Conservation (phyloP, 2,888 invertebrate genomes). For the Malthinus seriepunctatus region DNA sequence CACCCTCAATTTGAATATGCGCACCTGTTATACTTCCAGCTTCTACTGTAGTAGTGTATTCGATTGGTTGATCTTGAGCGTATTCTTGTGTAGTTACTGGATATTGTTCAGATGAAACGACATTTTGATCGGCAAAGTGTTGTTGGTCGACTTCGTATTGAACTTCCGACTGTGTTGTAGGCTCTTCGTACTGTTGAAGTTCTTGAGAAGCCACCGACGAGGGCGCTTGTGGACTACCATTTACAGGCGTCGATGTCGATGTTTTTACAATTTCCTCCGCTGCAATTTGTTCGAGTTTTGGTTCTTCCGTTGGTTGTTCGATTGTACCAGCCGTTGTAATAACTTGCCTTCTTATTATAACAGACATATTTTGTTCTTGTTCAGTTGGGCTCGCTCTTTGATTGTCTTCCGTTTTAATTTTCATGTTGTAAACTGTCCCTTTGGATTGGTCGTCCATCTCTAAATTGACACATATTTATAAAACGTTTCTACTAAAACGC, state of each 20-base stretch:
- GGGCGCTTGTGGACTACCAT: slow-evolving; percentile 29
- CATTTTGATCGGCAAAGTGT: slow-evolving; percentile 18
- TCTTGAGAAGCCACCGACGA: slow-evolving; percentile 2
- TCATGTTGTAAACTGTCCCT: slow-evolving; percentile 9
- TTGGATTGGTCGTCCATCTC: slow-evolving; percentile 25
- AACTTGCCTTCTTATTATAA: slow-evolving; percentile 40
- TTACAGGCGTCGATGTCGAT: slow-evolving; percentile 25
- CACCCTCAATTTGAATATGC: slow-evolving; percentile 39
- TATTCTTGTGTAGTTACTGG: slow-evolving; percentile 46
- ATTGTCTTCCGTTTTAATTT: slow-evolving; percentile 53
- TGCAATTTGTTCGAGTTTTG: slow-evolving; percentile 42
- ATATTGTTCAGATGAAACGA: slow-evolving; percentile 16
- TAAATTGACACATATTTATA: slow-evolving; percentile 2
- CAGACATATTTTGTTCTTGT: slow-evolving; percentile 17
- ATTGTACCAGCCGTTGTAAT: slow-evolving; percentile 53
- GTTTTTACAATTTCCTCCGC: slow-evolving; percentile 49
- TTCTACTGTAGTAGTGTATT: slow-evolving; percentile 46
- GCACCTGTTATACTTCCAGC: slow-evolving; percentile 34
- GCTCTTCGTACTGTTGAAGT: slow-evolving; percentile 21
- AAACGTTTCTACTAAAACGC: not conserved
- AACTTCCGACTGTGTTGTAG: slow-evolving; percentile 26
- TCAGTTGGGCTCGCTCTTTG: slow-evolving; percentile 49
- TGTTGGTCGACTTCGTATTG: slow-evolving; percentile 29
- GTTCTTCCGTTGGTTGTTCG: slow-evolving; percentile 42
- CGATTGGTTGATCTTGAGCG: slow-evolving; percentile 52